These are phyloP conservation scores for Channa striata DNA, from an alignment of 2,797 vertebrate species.

Conservation along the genomic window DNA sequence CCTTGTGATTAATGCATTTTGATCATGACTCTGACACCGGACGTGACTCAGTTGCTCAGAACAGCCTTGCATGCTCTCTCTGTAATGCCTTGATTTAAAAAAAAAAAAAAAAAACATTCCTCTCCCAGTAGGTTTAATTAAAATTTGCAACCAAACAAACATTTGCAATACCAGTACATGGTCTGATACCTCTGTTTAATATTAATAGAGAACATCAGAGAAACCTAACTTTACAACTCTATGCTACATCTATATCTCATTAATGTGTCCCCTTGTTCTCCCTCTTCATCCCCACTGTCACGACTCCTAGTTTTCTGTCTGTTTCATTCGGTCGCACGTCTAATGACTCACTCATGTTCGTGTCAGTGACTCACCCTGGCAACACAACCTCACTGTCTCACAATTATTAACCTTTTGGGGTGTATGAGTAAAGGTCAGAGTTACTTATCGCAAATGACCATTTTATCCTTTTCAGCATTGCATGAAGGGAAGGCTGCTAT, in stretches of 20 bases:
- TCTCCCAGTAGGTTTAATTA: constrained; percentile 38
- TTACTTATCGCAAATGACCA: constrained; percentile 65
- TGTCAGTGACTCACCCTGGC: constrained; percentile 72
- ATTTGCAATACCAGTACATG: constrained; percentile 11
- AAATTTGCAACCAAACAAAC: constrained; percentile 14
- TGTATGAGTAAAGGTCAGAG: constrained; percentile 64
- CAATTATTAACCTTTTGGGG: constrained; percentile 67
- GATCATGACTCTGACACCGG: constrained; percentile 19
- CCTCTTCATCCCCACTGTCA: constrained; percentile 44
- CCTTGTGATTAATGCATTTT: constrained; percentile 29
- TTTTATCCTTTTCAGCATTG: constrained; percentile 60
- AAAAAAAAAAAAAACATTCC: constrained; percentile 7
- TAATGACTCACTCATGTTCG: constrained; percentile 70
- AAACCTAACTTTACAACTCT: background rate
- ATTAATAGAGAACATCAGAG: constrained; percentile 13
- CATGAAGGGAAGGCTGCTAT: constrained; percentile 40
- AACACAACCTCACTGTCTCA: constrained; percentile 62
- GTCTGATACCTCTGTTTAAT: constrained; percentile 3
- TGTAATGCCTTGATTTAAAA: constrained; percentile 18
- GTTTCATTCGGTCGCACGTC: constrained; percentile 45
- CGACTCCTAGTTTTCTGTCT: constrained; percentile 44
- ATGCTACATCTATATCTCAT: constrained; percentile 33
- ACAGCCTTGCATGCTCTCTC: constrained; percentile 15
- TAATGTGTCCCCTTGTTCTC: background rate
- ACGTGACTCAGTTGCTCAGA: constrained; percentile 55